A percentile compares a stretch with the other conserved stretches of the same genome.
Conservation (phyloP, 2,113 vertebrate species). For the Sula dactylatra region DNA sequence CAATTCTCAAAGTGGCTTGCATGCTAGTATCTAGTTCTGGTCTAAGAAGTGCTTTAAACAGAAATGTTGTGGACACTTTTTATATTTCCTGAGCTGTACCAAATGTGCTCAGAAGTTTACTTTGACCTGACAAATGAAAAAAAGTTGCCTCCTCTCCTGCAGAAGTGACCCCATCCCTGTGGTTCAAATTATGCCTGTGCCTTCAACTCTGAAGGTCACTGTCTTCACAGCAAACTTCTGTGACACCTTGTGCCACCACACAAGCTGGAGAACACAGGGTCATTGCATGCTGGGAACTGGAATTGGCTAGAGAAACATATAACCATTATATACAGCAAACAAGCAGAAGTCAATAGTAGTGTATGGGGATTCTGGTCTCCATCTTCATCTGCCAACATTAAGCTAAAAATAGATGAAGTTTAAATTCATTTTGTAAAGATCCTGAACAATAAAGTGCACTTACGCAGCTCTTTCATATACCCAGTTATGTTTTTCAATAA, state of each 20-base stretch:
- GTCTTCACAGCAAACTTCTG: background rate
- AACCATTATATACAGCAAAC: background rate
- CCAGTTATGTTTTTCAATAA: slow-evolving; percentile 70
- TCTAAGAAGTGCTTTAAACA: background rate
- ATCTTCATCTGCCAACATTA: background rate
- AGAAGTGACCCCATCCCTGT: background rate
- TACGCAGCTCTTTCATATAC: slow-evolving; percentile 77
- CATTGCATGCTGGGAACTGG: background rate
- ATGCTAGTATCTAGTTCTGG: background rate
- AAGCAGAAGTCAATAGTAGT: background rate
- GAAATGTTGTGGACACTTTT: background rate
- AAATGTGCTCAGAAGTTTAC: background rate
- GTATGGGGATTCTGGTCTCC: background rate
- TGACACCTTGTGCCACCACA: background rate
- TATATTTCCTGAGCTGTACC: background rate
- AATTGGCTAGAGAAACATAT: background rate
- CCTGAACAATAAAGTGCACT: slow-evolving; percentile 22
- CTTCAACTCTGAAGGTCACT: background rate
- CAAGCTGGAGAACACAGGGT: background rate
- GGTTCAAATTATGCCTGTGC: background rate
- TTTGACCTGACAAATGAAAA: background rate
- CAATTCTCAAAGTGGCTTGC: background rate
- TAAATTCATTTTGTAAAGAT: background rate
- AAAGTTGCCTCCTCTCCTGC: background rate
- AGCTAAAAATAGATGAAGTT: background rate